Conservation (phyloP, 2,888 invertebrate species). For the Sceliomorpha sp. region DNA sequence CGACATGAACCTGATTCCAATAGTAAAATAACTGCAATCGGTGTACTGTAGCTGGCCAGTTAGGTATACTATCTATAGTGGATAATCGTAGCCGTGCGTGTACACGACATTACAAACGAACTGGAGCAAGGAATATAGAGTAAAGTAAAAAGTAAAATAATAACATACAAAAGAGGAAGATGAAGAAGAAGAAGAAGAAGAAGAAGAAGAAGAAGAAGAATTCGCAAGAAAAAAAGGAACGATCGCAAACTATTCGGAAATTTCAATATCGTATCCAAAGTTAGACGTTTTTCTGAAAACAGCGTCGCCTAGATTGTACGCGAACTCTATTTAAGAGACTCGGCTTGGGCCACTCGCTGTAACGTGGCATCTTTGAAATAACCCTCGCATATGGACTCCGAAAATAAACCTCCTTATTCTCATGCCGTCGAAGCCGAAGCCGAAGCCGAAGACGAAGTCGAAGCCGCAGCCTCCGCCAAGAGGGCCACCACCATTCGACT, state of each 20-base stretch:
- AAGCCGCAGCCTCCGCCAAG: constrained; percentile 26
- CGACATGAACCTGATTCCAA: constrained; percentile 80
- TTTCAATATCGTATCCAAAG: constrained; percentile 1
- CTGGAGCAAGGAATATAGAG: constrained; percentile 15
- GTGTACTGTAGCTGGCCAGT: constrained; percentile 56
- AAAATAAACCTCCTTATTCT: constrained; percentile 79
- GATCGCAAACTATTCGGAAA: no score
- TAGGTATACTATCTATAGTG: constrained; percentile 30
- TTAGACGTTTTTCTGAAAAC: constrained; percentile 15
- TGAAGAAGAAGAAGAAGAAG: no score
- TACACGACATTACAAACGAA: constrained; percentile 30
- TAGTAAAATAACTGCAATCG: constrained; percentile 80
- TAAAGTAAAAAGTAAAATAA: constrained; percentile 10
- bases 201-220: no score
- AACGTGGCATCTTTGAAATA: constrained; percentile 73
- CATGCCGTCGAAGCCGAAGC: constrained; percentile 73
- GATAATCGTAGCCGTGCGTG: constrained; percentile 29
- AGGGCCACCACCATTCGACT: constrained; percentile 37
- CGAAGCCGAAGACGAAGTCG: no score
- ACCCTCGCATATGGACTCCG: constrained; percentile 78
- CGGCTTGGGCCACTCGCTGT: constrained; percentile 43
- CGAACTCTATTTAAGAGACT: constrained; percentile 54
- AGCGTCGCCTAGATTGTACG: constrained; percentile 28
- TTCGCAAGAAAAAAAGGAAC: neutral
- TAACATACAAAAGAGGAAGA: no score